Evolutionary conservation across 2,797 vertebrate species (phyloP), one percentile per base, ranked within the genome.

Genomic region (Sebastes reedi): DNA sequence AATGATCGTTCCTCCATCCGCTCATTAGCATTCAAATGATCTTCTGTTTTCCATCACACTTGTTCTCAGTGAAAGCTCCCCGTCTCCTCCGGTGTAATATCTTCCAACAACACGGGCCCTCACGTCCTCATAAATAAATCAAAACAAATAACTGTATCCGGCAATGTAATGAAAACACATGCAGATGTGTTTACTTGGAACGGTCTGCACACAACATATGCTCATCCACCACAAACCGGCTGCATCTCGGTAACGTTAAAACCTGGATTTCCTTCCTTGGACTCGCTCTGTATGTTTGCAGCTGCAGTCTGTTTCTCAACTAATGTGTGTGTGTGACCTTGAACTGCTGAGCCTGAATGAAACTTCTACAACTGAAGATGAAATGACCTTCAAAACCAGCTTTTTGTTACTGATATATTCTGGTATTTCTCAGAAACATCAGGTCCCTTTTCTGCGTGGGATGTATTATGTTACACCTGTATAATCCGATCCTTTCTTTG

Each of bases 91-190:
- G 14, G 25, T 50, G 66, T 56, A 76, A 67, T 29, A 52, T 74
- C 75, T 76, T 42, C 72, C 29, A 77, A 71, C 75, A 55, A 60
- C 61, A 82, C 25, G 62, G 59, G 66, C 67, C 30, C 82, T 83
- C 79, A 58, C 65, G 30, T 66, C 74, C 83, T 82, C 72, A 89
- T 82, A 62, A 87, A 88, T 85, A 84, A 73, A 80, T 67, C 77
- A 82, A 67, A 67, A 68, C 74, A 70, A 87, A 69, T 74, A 78
- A 75, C 68, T 68, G 24, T 77, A 76, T 81, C 80, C 27, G n/a
- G 42, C 59, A 67, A 77, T 72, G 74, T 75, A 75, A 82, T 66
- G 70, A 58, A 77, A 87, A 50, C 79, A 58, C 80, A 80, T 84
- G 77, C 87, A 81, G 78, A 89, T 88, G 80, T 82, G 55, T 85